Evolutionary conservation across 2,797 vertebrate genomes (phyloP), one percentile per base, ranked within the genome.

Genomic region (Bucorvus abyssinicus): DNA sequence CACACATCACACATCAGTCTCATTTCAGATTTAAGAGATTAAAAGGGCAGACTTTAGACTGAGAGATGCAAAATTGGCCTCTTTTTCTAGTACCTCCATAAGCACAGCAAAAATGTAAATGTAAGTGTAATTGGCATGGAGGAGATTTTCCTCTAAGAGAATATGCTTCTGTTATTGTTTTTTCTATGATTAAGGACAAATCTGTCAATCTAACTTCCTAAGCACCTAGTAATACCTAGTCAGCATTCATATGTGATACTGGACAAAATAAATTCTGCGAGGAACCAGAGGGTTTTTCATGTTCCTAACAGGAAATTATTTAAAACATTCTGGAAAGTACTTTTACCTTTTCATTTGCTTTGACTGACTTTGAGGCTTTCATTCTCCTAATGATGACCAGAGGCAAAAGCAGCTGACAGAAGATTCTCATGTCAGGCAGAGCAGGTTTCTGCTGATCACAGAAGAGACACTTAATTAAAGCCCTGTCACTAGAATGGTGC

Each of bases 381-480:
- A 32, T 96, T 83, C 74, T 90, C 34, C 49, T 88, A 93, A 93
- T 49, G 69, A 53, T 56, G 68, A 82, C 57, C 59, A 89, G 55
- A 57, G 84, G 73, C 71, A 94, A 94, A 82, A 81, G 15, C 45
- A 90, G 84, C 40, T 68, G 42, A 69, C 47, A 87, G 74, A 69
- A 88, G 63, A 52, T 74, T 86, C 42, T 91, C 29, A 47, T 57
- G 22, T 64, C 59, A 89, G 36, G 29, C 65, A 81, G 61, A 89
- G n/a, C 17, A 84, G 69, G 36, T 93, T 93, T 75, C 56, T 89
- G 56, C 44, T 92, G 63, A 84, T 79, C 80, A 80, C 69, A 84
- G 65, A 56, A 83, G 15, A 79, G 40, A 81, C 20, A 42, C 50
- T 88, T 74, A 87, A 95, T 84, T 78, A 94, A 91, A 96, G 61